Percentiles rank a stretch among this genome's conserved stretches.
Conservation (phyloP, 2,113 vertebrate species). For the Cyprinodon tularosa region DNA sequence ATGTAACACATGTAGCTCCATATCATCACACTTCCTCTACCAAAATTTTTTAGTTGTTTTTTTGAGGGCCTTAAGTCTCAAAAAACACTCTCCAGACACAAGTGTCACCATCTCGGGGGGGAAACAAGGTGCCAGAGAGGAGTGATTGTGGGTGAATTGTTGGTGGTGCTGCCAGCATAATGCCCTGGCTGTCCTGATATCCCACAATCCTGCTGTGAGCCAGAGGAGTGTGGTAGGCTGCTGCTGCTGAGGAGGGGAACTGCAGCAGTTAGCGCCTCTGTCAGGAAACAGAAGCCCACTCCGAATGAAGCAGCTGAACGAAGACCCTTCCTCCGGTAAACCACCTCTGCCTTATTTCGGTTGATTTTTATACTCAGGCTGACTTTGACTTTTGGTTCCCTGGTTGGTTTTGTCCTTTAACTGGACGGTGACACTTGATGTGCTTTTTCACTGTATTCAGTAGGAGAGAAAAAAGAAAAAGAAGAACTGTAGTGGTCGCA, state of each 20-base stretch:
- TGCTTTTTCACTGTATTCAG: slow-evolving; percentile 10
- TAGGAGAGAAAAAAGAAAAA: slow-evolving; percentile 16
- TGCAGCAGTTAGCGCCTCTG: slow-evolving; percentile 65
- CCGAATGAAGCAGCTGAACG: slow-evolving; percentile 51
- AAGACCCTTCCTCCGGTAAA: slow-evolving; percentile 65
- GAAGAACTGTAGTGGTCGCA: slow-evolving; percentile 26
- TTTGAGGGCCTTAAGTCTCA: background rate
- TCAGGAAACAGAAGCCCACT: slow-evolving; percentile 68
- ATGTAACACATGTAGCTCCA: no score
- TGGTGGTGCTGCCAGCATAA: slow-evolving; percentile 49
- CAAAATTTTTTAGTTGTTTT: background rate
- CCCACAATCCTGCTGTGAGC: slow-evolving; percentile 66
- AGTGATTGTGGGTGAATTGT: background rate
- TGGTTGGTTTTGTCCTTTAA: background rate
- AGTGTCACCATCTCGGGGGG: background rate
- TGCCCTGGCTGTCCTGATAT: slow-evolving; percentile 61
- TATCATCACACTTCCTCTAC: background rate
- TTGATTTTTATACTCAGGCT: background rate
- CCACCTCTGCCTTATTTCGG: background rate
- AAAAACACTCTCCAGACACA: background rate
- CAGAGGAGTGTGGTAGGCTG: slow-evolving; percentile 61
- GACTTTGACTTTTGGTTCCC: background rate
- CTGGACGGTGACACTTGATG: slow-evolving; percentile 43
- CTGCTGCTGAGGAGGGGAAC: slow-evolving; percentile 45
- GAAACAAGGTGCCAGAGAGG: background rate